Evolutionary conservation across 2,888 invertebrate species (phyloP), one percentile per base, ranked within the genome.

Genomic region (Platycheirus rosarum): DNA sequence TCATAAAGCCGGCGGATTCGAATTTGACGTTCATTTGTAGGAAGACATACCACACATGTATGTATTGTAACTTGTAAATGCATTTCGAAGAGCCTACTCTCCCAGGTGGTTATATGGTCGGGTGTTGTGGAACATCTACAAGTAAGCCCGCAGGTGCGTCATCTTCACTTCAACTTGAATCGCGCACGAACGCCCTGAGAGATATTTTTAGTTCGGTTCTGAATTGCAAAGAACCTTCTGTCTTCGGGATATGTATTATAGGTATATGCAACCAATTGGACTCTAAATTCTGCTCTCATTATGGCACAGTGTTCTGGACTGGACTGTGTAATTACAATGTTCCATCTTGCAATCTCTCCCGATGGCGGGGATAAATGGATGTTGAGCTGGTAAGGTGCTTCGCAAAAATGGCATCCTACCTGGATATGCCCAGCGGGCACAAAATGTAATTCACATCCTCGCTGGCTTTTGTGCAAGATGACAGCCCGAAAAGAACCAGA

Each of bases 241-340:
- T 26, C 3, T n/a, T n/a, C n/a, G n/a, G 26, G 7, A 7, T 69
- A 32, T 55, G 13, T 44, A 14, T 13, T 55, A n/a, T n/a, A n/a
- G n/a, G n/a, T 14, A 11, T 57, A 23, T 46, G 16, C 20, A 37
- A 42, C 42, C 49, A 20, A 53, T 49, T 46, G 60, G 46, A 35
- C 57, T 60, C 71, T 63, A 74, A 73, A 74, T 73, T 78, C 68
- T 84, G 78, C 73, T 78, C 78, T 60, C 75, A 70, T 70, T 80
- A 79, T 63, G 69, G 74, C 55, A 14, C 23, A 46, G 55, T 46
- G 55, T 32, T 53, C 48, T 29, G 7, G n/a, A n/a, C 60, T 46
- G n/a, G n/a, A n/a, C 18, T 35, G 69, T 78, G 73, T 78, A 84
- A 84, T 84, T 84, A 84, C 84, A 63, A 74, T 40, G 74, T 74